phyloP scores from a whole-genome alignment of 2,888 invertebrate genomes.

The Sminthurinus aureus region DNA sequence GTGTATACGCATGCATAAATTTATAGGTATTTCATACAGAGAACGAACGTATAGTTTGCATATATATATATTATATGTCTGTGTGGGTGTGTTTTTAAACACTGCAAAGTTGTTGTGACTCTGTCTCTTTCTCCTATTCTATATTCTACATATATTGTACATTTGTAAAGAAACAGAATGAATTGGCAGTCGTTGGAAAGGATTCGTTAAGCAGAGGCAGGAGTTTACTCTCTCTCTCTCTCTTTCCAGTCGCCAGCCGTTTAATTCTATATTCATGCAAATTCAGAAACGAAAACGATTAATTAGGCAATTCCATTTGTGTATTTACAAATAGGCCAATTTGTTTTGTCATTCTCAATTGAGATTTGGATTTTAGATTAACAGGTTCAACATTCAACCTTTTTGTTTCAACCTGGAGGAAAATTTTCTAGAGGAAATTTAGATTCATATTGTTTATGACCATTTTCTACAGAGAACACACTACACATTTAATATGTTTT shows the following conservation, averaged over 20 bases:
- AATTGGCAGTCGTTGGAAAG: background rate
- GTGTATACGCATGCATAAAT: too few relatives aligned
- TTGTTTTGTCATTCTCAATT: background rate
- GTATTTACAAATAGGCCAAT: background rate
- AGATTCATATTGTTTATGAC: background rate
- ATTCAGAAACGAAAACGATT: background rate
- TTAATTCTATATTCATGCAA: background rate
- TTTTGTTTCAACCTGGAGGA: slow-evolving; percentile 1
- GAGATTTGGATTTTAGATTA: background rate
- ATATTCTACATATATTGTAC: background rate
- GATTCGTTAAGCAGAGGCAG: background rate
- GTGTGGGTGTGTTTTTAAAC: too few relatives aligned
- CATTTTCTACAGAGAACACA: too few relatives aligned
- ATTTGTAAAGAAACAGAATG: background rate
- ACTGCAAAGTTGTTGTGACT: too few relatives aligned
- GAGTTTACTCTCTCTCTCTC: background rate
- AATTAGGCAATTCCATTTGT: background rate
- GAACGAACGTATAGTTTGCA: too few relatives aligned
- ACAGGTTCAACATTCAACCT: background rate
- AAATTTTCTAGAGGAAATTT: slow-evolving; percentile 1
- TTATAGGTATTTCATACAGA: too few relatives aligned
- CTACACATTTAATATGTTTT: too few relatives aligned
- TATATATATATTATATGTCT: too few relatives aligned
- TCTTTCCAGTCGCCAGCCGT: background rate
- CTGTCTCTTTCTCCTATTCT: too few relatives aligned